Percentiles rank a stretch among this genome's conserved stretches.
phyloP scores from a whole-genome alignment of 2,888 invertebrate genomes.

The Notocelia uddmanniana region DNA sequence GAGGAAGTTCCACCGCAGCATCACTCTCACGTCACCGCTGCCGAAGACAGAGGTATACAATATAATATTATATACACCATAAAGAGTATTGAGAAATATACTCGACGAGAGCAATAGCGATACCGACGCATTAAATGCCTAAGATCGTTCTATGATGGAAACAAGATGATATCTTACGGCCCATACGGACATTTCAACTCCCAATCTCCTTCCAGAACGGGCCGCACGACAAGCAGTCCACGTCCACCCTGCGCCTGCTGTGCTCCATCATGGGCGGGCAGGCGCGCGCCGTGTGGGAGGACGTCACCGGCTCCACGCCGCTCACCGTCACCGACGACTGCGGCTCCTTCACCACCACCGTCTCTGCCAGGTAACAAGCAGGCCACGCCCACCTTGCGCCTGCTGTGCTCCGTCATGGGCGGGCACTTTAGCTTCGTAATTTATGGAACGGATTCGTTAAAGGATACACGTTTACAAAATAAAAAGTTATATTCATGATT shows the following conservation, averaged over 20 bases:
- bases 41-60: constrained; percentile 76
- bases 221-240: constrained; percentile 68
- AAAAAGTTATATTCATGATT: no score
- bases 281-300: constrained; percentile 99
- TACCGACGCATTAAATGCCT: no score
- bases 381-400: no score
- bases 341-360: constrained; percentile 99
- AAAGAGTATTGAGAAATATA: no score
- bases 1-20: constrained; percentile 99
- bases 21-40: constrained; percentile 97
- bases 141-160: no score
- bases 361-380: constrained; percentile 90
- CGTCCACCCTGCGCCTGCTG: constrained; percentile 91
- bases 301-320: constrained; percentile 99
- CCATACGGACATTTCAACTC: no score
- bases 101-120: no score
- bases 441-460: not conserved
- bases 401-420: not conserved
- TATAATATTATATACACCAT: not conserved
- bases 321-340: constrained; percentile 98
- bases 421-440: not conserved
- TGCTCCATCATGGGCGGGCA: constrained; percentile 99
- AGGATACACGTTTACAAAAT: no score
- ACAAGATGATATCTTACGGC: no score
- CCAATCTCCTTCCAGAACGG: constrained; percentile 56